Conservation (phyloP, 1,140 invertebrate species). For the Metaphire vulgaris region DNA sequence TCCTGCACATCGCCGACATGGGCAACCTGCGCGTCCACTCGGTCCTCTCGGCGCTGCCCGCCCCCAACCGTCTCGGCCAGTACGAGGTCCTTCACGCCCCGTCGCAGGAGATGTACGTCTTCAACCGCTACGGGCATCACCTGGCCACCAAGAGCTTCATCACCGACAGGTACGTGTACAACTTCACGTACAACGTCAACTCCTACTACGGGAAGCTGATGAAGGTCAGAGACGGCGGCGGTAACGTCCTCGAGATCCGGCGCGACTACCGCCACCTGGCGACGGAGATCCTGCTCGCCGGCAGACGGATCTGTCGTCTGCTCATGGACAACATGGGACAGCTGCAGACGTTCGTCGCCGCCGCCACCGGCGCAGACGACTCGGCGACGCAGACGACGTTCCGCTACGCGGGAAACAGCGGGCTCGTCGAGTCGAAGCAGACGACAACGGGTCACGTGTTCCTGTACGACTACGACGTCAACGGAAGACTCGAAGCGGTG, state of each 20-base stretch:
- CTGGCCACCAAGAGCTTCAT: slow-evolving; percentile 84
- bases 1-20: slow-evolving; percentile 79
- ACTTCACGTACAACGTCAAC: slow-evolving; percentile 91
- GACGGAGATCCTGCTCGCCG: slow-evolving; percentile 88
- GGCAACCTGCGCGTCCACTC: slow-evolving; percentile 78
- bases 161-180: slow-evolving; percentile 81
- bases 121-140: slow-evolving; percentile 92
- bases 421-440: slow-evolving; percentile 62
- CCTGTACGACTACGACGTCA: slow-evolving; percentile 78
- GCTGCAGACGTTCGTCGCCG: slow-evolving; percentile 77
- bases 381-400: slow-evolving; percentile 62
- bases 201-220: slow-evolving; percentile 90
- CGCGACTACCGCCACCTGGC: slow-evolving; percentile 63
- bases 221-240: slow-evolving; percentile 83
- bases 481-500: slow-evolving; percentile 73
- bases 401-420: slow-evolving; percentile 81
- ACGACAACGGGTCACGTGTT: slow-evolving; percentile 76
- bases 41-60: slow-evolving; percentile 79
- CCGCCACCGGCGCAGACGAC: slow-evolving; percentile 71
- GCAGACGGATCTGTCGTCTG: slow-evolving; percentile 81
- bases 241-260: slow-evolving; percentile 74
- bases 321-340: slow-evolving; percentile 75
- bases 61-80: slow-evolving; percentile 77
- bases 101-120: slow-evolving; percentile 88
- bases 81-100: slow-evolving; percentile 84